Percentiles rank a stretch among this genome's conserved stretches.
These are phyloP conservation scores for Dasyornis broadbenti DNA, from an alignment of 2,113 vertebrate genomes.

Conservation along the genomic window DNA sequence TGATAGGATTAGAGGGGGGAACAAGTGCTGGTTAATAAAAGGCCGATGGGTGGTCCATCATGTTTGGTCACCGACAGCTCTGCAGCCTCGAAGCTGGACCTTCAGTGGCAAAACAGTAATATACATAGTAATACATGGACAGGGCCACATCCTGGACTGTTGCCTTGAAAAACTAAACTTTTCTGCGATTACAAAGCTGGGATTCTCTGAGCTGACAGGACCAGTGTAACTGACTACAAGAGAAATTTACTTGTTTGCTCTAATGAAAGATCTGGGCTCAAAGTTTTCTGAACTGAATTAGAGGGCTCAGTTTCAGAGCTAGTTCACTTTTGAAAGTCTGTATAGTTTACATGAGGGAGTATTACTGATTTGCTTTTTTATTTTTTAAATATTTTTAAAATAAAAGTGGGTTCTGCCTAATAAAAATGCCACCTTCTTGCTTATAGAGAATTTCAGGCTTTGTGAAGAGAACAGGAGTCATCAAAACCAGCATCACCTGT, in stretches of 20 bases:
- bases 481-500: not conserved
- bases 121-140: not conserved
- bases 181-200: not conserved
- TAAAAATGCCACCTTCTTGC: not conserved
- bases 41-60: slow-evolving; percentile 38
- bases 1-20: slow-evolving; percentile 33
- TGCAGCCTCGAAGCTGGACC: slow-evolving; percentile 3
- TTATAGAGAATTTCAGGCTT: not conserved
- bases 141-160: not conserved
- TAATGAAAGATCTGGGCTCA: not conserved
- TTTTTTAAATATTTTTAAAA: not conserved
- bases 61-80: slow-evolving; percentile 46
- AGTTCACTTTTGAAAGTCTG: not conserved
- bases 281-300: not conserved
- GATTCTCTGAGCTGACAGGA: not conserved
- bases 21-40: slow-evolving; percentile 57
- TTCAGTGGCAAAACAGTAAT: slow-evolving; percentile 14
- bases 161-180: not conserved
- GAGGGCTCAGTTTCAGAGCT: not conserved
- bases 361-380: not conserved
- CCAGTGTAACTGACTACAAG: not conserved
- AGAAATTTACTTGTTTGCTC: not conserved
- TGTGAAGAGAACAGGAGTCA: not conserved
- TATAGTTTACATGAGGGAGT: not conserved
- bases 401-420: not conserved